Evolutionary conservation across 1,140 invertebrate species (phyloP).

Genomic region (Oreohelix idahoensis): DNA sequence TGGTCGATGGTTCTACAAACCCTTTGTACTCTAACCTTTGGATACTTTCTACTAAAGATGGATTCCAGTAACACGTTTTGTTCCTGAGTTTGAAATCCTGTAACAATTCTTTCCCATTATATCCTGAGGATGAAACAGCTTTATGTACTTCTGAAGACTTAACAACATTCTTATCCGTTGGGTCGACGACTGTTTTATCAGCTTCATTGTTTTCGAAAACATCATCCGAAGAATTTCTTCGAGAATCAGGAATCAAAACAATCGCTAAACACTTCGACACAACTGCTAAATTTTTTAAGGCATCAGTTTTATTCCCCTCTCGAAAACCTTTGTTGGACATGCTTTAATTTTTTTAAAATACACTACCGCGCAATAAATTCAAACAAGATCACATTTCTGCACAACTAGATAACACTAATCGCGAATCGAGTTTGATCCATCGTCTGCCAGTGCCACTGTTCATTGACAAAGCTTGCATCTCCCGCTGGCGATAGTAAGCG

Average conservation of each 20-base stretch:
- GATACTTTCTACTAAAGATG: conserved; percentile 88
- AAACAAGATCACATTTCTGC: neutral
- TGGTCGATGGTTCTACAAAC: conserved; percentile 88
- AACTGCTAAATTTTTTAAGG: conserved; percentile 47
- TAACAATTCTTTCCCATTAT: conserved; percentile 59
- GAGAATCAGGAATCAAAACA: conserved; percentile 46
- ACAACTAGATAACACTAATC: neutral
- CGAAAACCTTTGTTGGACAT: conserved; percentile 16
- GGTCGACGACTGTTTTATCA: neutral
- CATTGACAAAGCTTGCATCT: conserved; percentile 19
- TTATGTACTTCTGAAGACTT: conserved; percentile 2
- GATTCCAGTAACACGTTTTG: conserved; percentile 77
- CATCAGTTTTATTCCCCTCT: conserved; percentile 9
- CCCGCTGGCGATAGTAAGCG: conserved; percentile 21
- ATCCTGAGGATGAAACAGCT: neutral
- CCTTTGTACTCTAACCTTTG: conserved; percentile 89
- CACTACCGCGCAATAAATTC: neutral
- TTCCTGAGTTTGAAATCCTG: conserved; percentile 62
- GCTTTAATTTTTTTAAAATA: neutral
- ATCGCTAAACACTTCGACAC: conserved; percentile 61
- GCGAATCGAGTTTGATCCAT: neutral
- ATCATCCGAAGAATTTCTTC: neutral
- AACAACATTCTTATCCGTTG: neutral
- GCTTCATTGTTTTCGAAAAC: neutral
- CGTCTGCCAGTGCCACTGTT: too few species aligned